phyloP scores from a whole-genome alignment of 2,113 vertebrate species.

The Malurus elegans region DNA sequence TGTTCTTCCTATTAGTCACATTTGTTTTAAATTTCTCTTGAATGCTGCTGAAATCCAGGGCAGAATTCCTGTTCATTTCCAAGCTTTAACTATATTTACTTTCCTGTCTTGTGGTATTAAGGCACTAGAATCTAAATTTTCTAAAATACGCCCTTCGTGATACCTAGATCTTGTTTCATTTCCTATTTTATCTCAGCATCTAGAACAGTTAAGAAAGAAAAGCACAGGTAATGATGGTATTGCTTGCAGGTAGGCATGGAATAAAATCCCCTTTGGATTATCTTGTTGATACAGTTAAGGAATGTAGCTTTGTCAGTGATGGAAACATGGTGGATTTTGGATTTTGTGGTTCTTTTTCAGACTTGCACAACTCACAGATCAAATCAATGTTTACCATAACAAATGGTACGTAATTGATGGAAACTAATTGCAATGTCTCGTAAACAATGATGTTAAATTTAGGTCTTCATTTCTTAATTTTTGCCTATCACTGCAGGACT shows the following conservation, averaged over 20 bases:
- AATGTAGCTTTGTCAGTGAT: not conserved
- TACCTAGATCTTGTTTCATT: not conserved
- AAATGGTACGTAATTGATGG: not conserved
- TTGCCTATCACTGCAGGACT: not conserved
- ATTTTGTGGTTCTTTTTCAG: not conserved
- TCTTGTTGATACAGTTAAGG: not conserved
- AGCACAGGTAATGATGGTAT: not conserved
- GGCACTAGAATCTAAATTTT: not conserved
- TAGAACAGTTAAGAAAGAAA: not conserved
- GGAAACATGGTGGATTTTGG: not conserved
- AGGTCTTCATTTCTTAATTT: not conserved
- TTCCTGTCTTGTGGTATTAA: not conserved
- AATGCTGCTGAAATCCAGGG: not conserved
- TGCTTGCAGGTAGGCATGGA: not conserved
- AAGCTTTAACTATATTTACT: not conserved
- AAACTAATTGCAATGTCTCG: not conserved
- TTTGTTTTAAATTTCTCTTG: not conserved
- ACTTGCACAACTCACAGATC: not conserved
- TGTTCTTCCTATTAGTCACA: fast-evolving
- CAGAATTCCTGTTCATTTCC: not conserved
- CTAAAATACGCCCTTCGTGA: not conserved
- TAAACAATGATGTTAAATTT: not conserved
- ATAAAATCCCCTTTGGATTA: not conserved
- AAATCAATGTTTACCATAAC: not conserved
- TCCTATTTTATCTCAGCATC: not conserved